Evolutionary conservation across 1,140 invertebrate genomes (phyloP), one percentile per base, ranked within the genome.

Genomic region (Daktulosphaira vitifoliae): DNA sequence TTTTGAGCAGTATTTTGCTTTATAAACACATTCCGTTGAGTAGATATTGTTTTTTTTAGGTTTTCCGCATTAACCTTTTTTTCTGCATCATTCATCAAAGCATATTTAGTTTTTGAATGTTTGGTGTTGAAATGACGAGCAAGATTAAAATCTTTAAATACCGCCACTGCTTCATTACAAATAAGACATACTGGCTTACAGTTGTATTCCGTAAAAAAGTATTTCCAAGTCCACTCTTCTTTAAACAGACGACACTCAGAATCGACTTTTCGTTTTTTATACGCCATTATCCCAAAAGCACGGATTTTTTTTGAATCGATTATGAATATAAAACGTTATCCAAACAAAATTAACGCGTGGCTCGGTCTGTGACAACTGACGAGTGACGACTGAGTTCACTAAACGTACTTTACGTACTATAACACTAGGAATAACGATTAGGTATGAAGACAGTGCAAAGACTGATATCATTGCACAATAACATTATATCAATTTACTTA

Each of bases 251-350:
- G 56, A 37, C 68, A 68, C 53, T 68, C 66, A 23, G 37, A 54
- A 68, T 67, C 68, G 13, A 67, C 54, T 68, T 68, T 67, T 67
- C 54, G 29, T 68, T 53, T 67, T 67, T 68, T 68, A n/a, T n/a
- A n/a, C n/a, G n/a, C n/a, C n/a, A n/a, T n/a, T n/a, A n/a, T n/a
- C n/a, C n/a, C n/a, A n/a, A n/a, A n/a, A n/a, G n/a, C n/a, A n/a
- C n/a, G n/a, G n/a, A n/a, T n/a, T n/a, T n/a, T n/a, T n/a, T n/a
- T n/a, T n/a, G n/a, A n/a, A n/a, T n/a, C n/a, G n/a, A n/a, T n/a
- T n/a, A n/a, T n/a, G n/a, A n/a, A n/a, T n/a, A n/a, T n/a, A n/a
- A n/a, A n/a, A n/a, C n/a, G n/a, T n/a, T n/a, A n/a, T n/a, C n/a
- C n/a, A n/a, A n/a, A n/a, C n/a, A n/a, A n/a, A 46, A 64, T 46